phyloP scores from a whole-genome alignment of 2,888 invertebrate species.

The Cinara cedri region DNA sequence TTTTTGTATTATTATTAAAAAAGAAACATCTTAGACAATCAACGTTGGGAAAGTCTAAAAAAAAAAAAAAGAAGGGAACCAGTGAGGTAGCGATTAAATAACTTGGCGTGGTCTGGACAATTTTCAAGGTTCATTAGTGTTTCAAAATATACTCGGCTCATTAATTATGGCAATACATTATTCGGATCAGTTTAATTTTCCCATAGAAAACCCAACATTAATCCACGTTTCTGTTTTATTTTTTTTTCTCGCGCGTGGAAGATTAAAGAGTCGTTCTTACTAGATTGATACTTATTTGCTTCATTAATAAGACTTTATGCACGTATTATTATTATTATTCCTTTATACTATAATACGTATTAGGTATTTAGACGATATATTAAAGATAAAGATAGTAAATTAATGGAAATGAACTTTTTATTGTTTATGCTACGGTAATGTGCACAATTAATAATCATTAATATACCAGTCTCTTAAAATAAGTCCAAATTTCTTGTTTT shows the following conservation, averaged over 20 bases:
- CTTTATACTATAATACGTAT: neutral
- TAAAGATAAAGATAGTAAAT: neutral
- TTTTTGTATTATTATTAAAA: constrained; percentile 54
- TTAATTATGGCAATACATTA: constrained; percentile 51
- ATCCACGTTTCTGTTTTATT: constrained; percentile 34
- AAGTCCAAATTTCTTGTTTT: neutral
- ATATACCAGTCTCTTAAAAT: neutral
- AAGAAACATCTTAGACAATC: constrained; percentile 47
- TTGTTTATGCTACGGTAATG: neutral
- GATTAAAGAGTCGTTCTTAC: constrained; percentile 33
- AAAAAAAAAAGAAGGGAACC: neutral
- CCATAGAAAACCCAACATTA: constrained; percentile 41
- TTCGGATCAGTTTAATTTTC: constrained; percentile 53
- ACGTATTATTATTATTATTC: constrained; percentile 5
- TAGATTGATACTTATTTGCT: constrained; percentile 38
- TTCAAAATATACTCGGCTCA: constrained; percentile 29
- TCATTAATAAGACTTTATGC: constrained; percentile 42
- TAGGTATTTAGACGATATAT: neutral
- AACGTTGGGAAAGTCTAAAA: constrained; percentile 33
- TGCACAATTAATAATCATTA: neutral
- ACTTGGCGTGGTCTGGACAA: constrained; percentile 34
- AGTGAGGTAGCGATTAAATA: constrained; percentile 39
- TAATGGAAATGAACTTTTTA: constrained; percentile 8
- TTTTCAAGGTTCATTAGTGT: constrained; percentile 52
- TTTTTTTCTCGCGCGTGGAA: neutral